A percentile compares a stretch with the other conserved stretches of the same genome.
phyloP scores from a whole-genome alignment of 2,797 vertebrate species.

The Coilia nasus region DNA sequence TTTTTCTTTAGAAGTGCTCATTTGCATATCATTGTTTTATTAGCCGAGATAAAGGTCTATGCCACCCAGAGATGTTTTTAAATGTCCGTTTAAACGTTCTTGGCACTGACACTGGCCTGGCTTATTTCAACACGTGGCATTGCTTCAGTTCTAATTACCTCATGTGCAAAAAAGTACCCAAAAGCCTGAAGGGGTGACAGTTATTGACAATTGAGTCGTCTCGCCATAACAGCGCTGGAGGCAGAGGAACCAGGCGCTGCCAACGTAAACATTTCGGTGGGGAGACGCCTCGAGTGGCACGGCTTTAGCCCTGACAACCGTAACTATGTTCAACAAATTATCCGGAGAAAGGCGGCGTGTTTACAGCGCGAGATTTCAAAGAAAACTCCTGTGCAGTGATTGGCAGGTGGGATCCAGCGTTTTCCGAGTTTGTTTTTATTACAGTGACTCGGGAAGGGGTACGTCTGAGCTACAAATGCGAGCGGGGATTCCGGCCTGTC shows the following conservation, averaged over 20 bases:
- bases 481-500: constrained; percentile 43
- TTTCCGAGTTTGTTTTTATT: constrained; percentile 60
- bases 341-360: constrained; percentile 61
- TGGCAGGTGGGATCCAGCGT: constrained; percentile 58
- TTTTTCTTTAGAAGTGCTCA: constrained; percentile 54
- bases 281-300: constrained; percentile 54
- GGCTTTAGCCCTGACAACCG: constrained; percentile 72
- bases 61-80: constrained; percentile 61
- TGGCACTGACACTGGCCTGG: constrained; percentile 59
- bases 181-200: constrained; percentile 65
- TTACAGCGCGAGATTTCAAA: constrained; percentile 63
- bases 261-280: constrained; percentile 67
- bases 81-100: constrained; percentile 47
- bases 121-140: constrained; percentile 64
- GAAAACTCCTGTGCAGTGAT: constrained; percentile 50
- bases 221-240: constrained; percentile 75
- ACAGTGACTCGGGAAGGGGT: constrained; percentile 47
- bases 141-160: constrained; percentile 64
- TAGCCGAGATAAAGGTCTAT: constrained; percentile 59
- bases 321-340: constrained; percentile 79
- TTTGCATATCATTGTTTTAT: constrained; percentile 47
- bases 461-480: constrained; percentile 39
- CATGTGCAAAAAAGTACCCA: constrained; percentile 41
- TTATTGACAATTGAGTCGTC: constrained; percentile 73
- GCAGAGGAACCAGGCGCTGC: constrained; percentile 66